phyloP scores from a whole-genome alignment of 2,888 invertebrate species.

The Spodoptera picta region DNA sequence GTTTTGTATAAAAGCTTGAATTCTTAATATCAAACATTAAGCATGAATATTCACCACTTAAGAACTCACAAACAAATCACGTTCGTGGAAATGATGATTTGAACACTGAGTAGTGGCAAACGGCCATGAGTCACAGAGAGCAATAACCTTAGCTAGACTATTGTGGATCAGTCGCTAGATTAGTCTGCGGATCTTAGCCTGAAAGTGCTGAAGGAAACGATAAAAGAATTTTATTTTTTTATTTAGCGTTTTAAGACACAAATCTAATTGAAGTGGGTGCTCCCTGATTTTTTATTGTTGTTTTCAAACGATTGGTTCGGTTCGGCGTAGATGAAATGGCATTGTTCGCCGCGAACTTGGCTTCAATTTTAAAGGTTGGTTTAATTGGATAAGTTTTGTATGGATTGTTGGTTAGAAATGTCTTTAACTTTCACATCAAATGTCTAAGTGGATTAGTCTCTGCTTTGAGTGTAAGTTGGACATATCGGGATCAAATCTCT shows the following conservation, averaged over 20 bases:
- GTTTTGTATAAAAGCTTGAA: too few relatives aligned
- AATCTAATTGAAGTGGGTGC: conserved; percentile 41
- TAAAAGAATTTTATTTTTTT: conserved; percentile 47
- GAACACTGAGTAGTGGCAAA: conserved; percentile 45
- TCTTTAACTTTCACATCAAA: conserved; percentile 8
- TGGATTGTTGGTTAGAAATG: conserved; percentile 5
- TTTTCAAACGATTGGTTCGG: conserved; percentile 32
- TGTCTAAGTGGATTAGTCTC: conserved; percentile 1
- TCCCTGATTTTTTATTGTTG: conserved; percentile 39
- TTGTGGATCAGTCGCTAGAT: conserved; percentile 63
- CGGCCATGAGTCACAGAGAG: conserved; percentile 70
- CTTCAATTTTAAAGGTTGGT: conserved; percentile 29
- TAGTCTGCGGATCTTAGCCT: conserved; percentile 48
- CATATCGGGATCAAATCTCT: too few relatives aligned
- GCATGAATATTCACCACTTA: background rate
- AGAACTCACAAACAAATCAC: conserved; percentile 49
- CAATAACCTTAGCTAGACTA: conserved; percentile 75
- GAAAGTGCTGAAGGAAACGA: conserved; percentile 33
- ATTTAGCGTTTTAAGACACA: conserved; percentile 39
- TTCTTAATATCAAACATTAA: too few relatives aligned
- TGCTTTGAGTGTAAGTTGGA: background rate
- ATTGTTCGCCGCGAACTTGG: conserved; percentile 21
- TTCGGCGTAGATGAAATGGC: conserved; percentile 19
- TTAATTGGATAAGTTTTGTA: conserved; percentile 36
- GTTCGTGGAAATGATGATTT: conserved; percentile 34